A percentile compares a stretch with the other conserved stretches of the same genome.
These are phyloP conservation scores for Azemiops feae DNA, from an alignment of 2,113 vertebrate genomes.

Conservation along the genomic window DNA sequence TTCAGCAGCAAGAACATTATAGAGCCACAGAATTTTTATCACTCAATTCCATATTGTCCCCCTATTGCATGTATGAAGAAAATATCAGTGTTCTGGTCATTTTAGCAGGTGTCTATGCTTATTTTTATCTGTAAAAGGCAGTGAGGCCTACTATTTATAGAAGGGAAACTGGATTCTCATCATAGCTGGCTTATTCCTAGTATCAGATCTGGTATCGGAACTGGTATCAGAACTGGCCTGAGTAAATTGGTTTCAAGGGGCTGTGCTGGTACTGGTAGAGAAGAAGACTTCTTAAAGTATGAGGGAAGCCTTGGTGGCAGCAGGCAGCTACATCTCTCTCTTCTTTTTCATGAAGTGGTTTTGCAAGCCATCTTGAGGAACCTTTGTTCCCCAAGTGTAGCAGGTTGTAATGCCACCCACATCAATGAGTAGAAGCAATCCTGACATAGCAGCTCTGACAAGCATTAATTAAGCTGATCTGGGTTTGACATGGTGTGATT, in stretches of 20 bases:
- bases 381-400: constrained; percentile 26
- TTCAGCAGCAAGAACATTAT: neutral
- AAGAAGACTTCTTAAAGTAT: neutral
- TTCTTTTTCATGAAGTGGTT: neutral
- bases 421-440: constrained; percentile 63
- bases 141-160: neutral
- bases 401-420: constrained; percentile 34
- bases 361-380: neutral
- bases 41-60: neutral
- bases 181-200: neutral
- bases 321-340: too few species aligned
- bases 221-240: neutral
- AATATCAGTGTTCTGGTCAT: neutral
- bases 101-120: neutral
- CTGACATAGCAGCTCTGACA: constrained; percentile 78
- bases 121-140: neutral
- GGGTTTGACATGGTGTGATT: constrained; percentile 56
- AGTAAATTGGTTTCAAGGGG: neutral
- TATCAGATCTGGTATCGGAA: neutral
- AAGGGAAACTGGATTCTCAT: neutral
- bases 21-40: neutral
- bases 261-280: neutral
- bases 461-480: constrained; percentile 69
- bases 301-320: neutral
- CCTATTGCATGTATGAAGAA: neutral